phyloP scores from a whole-genome alignment of 2,797 vertebrate species.

The Scolopax rusticola region DNA sequence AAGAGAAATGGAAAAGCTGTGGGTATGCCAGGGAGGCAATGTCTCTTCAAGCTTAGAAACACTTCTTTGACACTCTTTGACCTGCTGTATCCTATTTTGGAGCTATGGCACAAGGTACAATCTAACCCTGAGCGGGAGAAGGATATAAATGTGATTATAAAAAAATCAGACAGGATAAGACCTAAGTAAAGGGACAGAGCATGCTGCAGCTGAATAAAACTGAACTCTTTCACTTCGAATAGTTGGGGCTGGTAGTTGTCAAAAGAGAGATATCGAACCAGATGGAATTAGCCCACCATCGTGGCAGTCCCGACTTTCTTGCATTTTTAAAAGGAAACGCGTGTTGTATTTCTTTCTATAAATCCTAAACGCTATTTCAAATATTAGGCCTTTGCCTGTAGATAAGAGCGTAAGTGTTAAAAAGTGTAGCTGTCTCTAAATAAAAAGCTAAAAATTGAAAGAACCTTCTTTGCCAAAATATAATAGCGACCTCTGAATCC shows the following conservation, averaged over 20 bases:
- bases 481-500: slow-evolving; percentile 45
- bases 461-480: slow-evolving; percentile 39
- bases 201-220: background rate
- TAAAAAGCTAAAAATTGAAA: slow-evolving; percentile 20
- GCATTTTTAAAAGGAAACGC: background rate
- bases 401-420: slow-evolving; percentile 44
- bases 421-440: slow-evolving; percentile 33
- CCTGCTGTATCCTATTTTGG: background rate
- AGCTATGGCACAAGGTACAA: background rate
- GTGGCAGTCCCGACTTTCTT: background rate
- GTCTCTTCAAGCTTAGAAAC: background rate
- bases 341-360: background rate
- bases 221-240: background rate
- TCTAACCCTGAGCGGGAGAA: background rate
- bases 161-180: background rate
- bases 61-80: background rate
- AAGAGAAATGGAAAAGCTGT: background rate
- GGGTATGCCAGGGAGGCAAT: background rate
- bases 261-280: background rate
- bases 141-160: background rate
- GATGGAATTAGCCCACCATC: background rate
- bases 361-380: background rate
- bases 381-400: background rate
- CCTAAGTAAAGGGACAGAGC: background rate
- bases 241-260: background rate